Base-by-base conservation (phyloP, 2,113 vertebrate genomes). In the Anthoscopus minutus region DNA sequence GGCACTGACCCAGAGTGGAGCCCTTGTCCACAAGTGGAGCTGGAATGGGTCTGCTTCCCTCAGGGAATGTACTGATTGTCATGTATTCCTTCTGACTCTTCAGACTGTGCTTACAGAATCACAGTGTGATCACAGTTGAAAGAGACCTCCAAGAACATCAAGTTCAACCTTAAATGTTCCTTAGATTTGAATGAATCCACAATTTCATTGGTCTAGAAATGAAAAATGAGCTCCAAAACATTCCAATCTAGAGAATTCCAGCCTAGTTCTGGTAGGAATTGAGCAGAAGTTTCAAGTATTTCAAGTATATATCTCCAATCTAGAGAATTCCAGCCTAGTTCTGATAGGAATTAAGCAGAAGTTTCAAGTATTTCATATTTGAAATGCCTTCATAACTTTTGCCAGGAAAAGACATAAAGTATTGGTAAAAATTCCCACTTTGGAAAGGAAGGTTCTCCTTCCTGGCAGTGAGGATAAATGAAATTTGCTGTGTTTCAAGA, bases 311-410 rank as follows among this genome's bases (percentile, higher is more conserved):
- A n/a, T n/a, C n/a, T 84, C 86, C 28, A 42, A 33, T 42, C 61
- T 17, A 10, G 45, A 88, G 48, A 74, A 70, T 72, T 30, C 4
- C 7, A 84, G 79, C 57, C 51, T n/a, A 28, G 73, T 73, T 69
- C 74, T 45, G 50, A 25, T 69, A 64, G 81, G 73, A 83, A 93
- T 95, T 74, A 44, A 71, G 58, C 73, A 89, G 48, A 89, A 50
- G 7, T 88, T 93, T 84, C 44, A 79, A 76, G 30, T 64, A 67
- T 89, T 86, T 94, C 56, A 23, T 50, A n/a, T 57, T 61, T 70
- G 48, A 90, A 95, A 91, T 79, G 33, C n/a, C 61, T 96, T 71
- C 11, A 27, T 89, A 40, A 54, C 77, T 92, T 87, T 35, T 24
- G 54, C 57, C 22, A 88, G 93, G 10, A 28, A 7, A 9, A 0